Evolutionary conservation across 2,113 vertebrate genomes (phyloP).

Genomic region (Odontophorus gujanensis): DNA sequence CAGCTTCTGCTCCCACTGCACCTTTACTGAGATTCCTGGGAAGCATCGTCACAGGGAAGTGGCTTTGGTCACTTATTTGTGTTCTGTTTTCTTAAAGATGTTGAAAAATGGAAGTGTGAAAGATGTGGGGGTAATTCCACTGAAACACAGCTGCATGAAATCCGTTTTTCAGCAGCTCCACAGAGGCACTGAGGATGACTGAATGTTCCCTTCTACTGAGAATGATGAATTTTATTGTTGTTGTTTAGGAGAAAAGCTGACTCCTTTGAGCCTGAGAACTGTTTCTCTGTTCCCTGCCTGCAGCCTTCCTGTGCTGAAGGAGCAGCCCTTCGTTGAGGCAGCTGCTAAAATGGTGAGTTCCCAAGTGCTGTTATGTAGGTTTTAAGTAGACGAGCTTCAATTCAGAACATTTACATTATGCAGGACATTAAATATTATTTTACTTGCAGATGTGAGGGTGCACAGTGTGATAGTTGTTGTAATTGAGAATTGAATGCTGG

Average conservation of each 20-base stretch:
- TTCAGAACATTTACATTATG: background rate
- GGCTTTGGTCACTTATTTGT: fast-evolving
- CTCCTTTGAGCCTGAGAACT: background rate
- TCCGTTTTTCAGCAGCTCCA: background rate
- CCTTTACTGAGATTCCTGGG: background rate
- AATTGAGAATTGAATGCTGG: background rate
- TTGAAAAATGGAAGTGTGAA: background rate
- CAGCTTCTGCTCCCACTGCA: background rate
- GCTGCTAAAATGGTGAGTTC: background rate
- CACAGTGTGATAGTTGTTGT: too few species aligned
- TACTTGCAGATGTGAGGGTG: fast-evolving
- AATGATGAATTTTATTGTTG: too few species aligned
- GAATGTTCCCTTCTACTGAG: background rate
- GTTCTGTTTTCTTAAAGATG: background rate
- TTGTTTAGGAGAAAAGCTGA: background rate
- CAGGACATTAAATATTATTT: background rate
- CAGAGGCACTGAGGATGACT: background rate
- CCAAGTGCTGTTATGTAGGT: background rate
- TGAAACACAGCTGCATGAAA: background rate
- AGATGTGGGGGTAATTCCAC: background rate
- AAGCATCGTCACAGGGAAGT: too few species aligned
- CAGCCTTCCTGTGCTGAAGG: background rate
- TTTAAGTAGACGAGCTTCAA: background rate
- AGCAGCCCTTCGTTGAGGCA: background rate
- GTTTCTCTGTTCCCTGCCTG: background rate